Percentiles rank a stretch among this genome's conserved stretches.
Evolutionary conservation across 2,113 vertebrate species (phyloP).

Genomic region (Ahaetulla prasina): DNA sequence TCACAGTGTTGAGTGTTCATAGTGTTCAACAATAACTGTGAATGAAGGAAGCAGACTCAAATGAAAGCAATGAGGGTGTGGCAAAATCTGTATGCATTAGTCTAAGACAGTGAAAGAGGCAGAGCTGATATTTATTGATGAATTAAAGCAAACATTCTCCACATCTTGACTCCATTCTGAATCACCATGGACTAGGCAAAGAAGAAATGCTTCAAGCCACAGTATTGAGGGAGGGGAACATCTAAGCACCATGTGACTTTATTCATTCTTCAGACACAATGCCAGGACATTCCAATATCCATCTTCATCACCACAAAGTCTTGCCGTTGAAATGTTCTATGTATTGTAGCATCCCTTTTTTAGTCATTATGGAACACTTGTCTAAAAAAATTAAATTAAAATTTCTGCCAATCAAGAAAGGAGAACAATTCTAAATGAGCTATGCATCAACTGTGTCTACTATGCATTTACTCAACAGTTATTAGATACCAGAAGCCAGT

Average conservation of each 20-base stretch:
- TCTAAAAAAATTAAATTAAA: background rate
- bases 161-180: conserved; percentile 25
- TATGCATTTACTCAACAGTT: background rate
- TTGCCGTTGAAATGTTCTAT: conserved; percentile 16
- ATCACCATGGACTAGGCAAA: conserved; percentile 20
- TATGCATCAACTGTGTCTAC: background rate
- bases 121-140: conserved; percentile 12
- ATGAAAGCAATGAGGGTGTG: conserved; percentile 9
- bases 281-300: conserved; percentile 26
- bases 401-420: background rate
- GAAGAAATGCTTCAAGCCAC: conserved; percentile 21
- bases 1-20: background rate
- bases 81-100: conserved; percentile 13
- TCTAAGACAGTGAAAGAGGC: conserved; percentile 10
- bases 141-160: conserved; percentile 20
- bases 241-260: background rate
- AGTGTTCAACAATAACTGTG: background rate
- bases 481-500: background rate
- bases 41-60: conserved; percentile 6
- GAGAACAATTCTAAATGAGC: background rate
- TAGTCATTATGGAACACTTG: background rate
- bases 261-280: background rate
- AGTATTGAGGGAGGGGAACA: background rate
- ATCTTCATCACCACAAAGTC: background rate
- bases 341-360: background rate